Percentiles rank a stretch among this genome's conserved stretches.
phyloP scores from a whole-genome alignment of 1,140 invertebrate genomes.

The Gryllus bimaculatus region DNA sequence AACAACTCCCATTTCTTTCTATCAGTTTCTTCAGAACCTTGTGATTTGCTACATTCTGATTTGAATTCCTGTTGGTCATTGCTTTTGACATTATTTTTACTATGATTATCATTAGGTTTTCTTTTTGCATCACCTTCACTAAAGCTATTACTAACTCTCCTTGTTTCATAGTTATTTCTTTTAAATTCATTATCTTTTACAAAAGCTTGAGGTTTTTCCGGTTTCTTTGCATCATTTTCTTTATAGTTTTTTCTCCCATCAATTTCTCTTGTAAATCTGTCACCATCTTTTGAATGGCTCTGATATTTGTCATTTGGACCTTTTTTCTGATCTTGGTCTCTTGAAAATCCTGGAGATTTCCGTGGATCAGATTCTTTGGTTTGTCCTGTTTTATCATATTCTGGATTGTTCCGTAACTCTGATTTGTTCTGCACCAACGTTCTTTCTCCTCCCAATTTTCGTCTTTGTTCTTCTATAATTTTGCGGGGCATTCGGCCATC shows the following conservation, averaged over 20 bases:
- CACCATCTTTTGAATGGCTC: constrained; percentile 11
- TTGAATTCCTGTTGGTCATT: not conserved
- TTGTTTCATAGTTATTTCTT: constrained; percentile 24
- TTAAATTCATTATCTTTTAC: constrained; percentile 9
- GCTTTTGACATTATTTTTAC: not conserved
- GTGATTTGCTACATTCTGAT: constrained; percentile 30
- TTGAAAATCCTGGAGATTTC: not conserved
- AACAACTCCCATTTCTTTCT: constrained; percentile 24
- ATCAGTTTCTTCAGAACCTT: constrained; percentile 18
- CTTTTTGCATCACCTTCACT: constrained; percentile 14
- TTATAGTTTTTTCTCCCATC: constrained; percentile 15
- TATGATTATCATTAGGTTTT: not conserved
- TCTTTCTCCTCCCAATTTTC: not conserved
- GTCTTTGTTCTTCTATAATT: constrained; percentile 6
- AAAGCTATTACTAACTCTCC: constrained; percentile 29
- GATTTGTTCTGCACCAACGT: not conserved
- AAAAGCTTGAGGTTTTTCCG: not conserved
- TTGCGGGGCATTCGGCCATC: constrained; percentile 8
- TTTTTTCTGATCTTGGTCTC: constrained; percentile 14
- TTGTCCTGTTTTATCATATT: not conserved
- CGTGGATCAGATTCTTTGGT: constrained; percentile 11
- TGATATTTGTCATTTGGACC: constrained; percentile 11
- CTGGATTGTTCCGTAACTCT: not conserved
- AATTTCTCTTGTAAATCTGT: constrained; percentile 10
- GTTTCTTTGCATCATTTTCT: not conserved